Conservation (phyloP, 2,113 vertebrate species). For the Eulemur macaco region DNA sequence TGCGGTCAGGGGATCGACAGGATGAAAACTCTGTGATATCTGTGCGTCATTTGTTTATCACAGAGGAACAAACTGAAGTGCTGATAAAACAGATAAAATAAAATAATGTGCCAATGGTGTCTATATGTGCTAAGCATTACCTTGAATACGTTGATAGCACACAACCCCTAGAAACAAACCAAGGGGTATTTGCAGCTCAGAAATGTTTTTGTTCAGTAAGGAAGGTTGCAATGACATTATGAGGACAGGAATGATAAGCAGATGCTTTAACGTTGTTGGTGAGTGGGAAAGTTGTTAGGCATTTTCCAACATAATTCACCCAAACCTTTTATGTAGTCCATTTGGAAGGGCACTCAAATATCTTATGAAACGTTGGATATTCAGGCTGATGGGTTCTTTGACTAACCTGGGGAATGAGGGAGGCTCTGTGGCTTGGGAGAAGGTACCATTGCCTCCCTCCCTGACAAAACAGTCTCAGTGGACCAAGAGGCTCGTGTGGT, state of each 20-base stretch:
- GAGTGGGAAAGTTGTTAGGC: not conserved
- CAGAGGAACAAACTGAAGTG: not conserved
- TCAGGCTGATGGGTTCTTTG: not conserved
- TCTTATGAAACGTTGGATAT: not conserved
- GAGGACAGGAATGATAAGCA: not conserved
- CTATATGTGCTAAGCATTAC: not conserved
- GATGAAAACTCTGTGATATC: not conserved
- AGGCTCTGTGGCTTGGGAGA: not conserved
- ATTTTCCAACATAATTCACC: not conserved
- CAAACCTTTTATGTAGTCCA: not conserved
- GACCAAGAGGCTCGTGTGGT: accelerated
- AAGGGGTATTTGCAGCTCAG: not conserved
- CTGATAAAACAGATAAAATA: not conserved
- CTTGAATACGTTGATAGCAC: not conserved
- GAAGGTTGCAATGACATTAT: not conserved
- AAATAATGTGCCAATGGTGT: not conserved
- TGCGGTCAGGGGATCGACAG: not conserved
- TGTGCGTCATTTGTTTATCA: too few relatives aligned
- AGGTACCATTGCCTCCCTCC: not conserved
- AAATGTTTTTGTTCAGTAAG: not conserved
- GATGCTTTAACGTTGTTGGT: too few relatives aligned
- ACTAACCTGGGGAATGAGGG: not conserved
- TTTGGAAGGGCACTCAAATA: not conserved
- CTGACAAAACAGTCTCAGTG: not conserved
- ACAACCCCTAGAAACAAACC: not conserved